Evolutionary conservation across 2,888 invertebrate genomes (phyloP).

Genomic region (Argyra leucocephala): DNA sequence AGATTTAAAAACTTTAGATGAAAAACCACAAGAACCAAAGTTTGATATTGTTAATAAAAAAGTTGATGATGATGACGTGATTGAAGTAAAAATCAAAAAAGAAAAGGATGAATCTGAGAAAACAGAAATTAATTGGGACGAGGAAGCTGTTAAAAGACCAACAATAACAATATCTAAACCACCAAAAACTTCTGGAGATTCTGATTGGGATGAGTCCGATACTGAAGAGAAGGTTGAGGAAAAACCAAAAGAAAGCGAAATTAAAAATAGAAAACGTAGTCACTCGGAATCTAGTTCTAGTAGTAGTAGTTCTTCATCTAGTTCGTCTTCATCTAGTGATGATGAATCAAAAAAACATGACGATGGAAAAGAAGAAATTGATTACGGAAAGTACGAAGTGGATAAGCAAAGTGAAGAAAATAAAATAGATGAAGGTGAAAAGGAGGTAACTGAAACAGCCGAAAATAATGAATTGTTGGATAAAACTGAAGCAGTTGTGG

Average conservation of each 20-base stretch:
- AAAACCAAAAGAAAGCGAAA: constrained; percentile 14
- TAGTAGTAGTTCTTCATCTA: constrained; percentile 30
- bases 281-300: constrained; percentile 25
- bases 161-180: neutral
- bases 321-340: constrained; percentile 28
- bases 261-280: constrained; percentile 28
- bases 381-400: constrained; percentile 20
- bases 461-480: constrained; percentile 40
- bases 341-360: constrained; percentile 22
- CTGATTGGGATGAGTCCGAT: constrained; percentile 33
- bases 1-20: constrained; percentile 77
- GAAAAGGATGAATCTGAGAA: constrained; percentile 26
- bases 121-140: constrained; percentile 38
- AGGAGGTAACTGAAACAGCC: constrained; percentile 23
- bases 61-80: constrained; percentile 30
- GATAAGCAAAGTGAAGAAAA: constrained; percentile 18
- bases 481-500: constrained; percentile 24
- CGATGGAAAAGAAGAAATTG: constrained; percentile 20
- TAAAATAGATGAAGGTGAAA: constrained; percentile 23
- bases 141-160: constrained; percentile 22
- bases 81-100: constrained; percentile 32
- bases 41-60: constrained; percentile 32
- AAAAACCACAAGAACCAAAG: constrained; percentile 44
- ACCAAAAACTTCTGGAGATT: constrained; percentile 38
- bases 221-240: constrained; percentile 16